Conservation (phyloP, 2,888 invertebrate species). For the Scaeva pyrastri region DNA sequence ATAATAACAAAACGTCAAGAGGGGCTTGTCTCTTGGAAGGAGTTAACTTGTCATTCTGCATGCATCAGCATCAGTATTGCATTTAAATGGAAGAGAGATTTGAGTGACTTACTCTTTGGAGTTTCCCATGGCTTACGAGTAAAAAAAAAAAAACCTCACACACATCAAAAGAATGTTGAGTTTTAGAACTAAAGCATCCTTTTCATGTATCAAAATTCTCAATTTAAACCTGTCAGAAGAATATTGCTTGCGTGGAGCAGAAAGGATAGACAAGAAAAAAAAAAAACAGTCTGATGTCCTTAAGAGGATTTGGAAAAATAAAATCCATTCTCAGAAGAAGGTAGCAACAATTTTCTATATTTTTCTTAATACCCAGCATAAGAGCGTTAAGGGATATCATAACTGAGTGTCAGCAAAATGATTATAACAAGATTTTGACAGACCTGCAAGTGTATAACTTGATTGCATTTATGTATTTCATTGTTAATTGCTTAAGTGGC, state of each 20-base stretch:
- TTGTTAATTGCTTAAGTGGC: neutral
- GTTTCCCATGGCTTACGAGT: constrained; percentile 27
- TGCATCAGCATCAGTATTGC: too few species aligned
- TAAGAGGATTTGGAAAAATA: constrained; percentile 31
- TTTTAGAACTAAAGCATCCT: constrained; percentile 42
- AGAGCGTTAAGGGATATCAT: neutral
- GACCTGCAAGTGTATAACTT: neutral
- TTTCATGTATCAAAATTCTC: constrained; percentile 19
- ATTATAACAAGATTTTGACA: neutral
- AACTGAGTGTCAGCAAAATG: neutral
- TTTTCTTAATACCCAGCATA: neutral
- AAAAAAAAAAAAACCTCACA: neutral
- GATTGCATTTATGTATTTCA: too few species aligned
- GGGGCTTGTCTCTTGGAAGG: constrained; percentile 63
- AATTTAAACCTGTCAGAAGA: constrained; percentile 60
- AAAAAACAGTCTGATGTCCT: constrained; percentile 16
- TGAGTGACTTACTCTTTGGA: constrained; percentile 72
- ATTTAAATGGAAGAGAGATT: constrained; percentile 18
- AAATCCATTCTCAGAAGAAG: constrained; percentile 35
- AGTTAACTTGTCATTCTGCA: constrained; percentile 74
- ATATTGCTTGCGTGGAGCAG: constrained; percentile 12
- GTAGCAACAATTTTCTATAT: neutral
- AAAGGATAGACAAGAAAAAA: constrained; percentile 10
- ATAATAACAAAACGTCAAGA: constrained; percentile 12
- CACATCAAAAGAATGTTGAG: constrained; percentile 47